phyloP scores from a whole-genome alignment of 2,797 vertebrate species.

The Lagodon rhomboides region DNA sequence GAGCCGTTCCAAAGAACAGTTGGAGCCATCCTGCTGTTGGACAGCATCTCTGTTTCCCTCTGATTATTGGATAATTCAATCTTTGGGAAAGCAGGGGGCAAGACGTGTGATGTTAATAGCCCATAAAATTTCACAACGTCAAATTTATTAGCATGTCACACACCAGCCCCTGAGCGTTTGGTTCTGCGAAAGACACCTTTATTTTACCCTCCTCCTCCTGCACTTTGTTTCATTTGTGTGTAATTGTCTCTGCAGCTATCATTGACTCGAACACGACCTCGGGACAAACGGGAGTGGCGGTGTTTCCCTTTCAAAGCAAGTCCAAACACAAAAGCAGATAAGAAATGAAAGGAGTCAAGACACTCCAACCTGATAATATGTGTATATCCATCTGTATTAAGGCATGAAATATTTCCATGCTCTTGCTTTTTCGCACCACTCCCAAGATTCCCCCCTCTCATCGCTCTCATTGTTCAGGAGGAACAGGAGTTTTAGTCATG shows the following conservation, averaged over 20 bases:
- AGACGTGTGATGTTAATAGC: conserved; percentile 74
- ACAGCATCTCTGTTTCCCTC: conserved; percentile 73
- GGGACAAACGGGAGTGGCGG: conserved; percentile 61
- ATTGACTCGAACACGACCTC: conserved; percentile 39
- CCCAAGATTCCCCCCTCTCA: conserved; percentile 59
- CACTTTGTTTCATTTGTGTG: conserved; percentile 48
- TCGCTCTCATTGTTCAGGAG: conserved; percentile 60
- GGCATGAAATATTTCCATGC: conserved; percentile 65
- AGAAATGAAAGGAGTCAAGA: conserved; percentile 55
- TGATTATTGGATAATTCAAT: conserved; percentile 81
- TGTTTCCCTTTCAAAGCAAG: conserved; percentile 61
- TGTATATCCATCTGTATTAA: conserved; percentile 53
- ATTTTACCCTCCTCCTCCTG: conserved; percentile 19
- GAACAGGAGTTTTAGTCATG: conserved; percentile 56
- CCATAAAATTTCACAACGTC: conserved; percentile 80
- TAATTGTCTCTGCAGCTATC: conserved; percentile 52
- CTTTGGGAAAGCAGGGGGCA: conserved; percentile 73
- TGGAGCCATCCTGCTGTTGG: conserved; percentile 80
- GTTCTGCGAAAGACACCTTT: conserved; percentile 62
- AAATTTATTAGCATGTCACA: conserved; percentile 70
- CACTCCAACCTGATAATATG: conserved; percentile 36
- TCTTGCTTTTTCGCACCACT: conserved; percentile 55
- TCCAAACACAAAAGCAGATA: conserved; percentile 62
- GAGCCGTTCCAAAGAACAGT: conserved; percentile 80
- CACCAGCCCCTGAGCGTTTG: conserved; percentile 52